phyloP scores from a whole-genome alignment of 2,113 vertebrate genomes.

The Eretmochelys imbricata region DNA sequence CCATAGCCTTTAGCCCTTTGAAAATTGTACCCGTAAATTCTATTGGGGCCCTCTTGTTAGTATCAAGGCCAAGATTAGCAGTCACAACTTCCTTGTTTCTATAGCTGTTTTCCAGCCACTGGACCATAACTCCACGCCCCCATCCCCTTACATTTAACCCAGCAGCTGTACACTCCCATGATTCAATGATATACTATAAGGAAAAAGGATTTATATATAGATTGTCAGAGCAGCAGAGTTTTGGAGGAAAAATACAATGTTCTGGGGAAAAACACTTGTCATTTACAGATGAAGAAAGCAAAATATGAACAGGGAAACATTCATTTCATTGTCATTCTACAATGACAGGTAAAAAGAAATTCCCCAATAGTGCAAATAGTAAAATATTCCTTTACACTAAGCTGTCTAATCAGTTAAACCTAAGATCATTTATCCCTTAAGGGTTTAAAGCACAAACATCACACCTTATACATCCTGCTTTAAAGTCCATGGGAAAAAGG shows the following conservation, averaged over 20 bases:
- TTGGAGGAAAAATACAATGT: not conserved
- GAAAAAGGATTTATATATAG: not conserved
- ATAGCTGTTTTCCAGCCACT: not conserved
- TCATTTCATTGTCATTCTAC: not conserved
- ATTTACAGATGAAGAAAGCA: not conserved
- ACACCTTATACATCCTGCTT: not conserved
- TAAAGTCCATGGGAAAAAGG: not conserved
- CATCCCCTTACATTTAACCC: not conserved
- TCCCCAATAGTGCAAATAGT: rapidly evolving
- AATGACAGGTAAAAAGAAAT: not conserved
- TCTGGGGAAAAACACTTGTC: not conserved
- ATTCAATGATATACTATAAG: not conserved
- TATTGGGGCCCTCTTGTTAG: not conserved
- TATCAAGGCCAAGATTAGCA: not conserved
- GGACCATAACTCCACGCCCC: not conserved
- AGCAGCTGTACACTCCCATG: not conserved
- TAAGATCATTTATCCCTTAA: not conserved
- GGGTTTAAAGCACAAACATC: not conserved
- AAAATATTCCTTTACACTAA: not conserved
- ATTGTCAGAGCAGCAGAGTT: not conserved
- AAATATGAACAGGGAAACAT: rapidly evolving
- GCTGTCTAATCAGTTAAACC: not conserved
- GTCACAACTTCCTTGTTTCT: not conserved
- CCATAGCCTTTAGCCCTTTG: not conserved
- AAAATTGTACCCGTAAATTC: not conserved